Percentiles rank a stretch among this genome's conserved stretches.
These are phyloP conservation scores for Drosophila lini DNA, from an alignment of 1,140 invertebrate genomes.

Conservation along the genomic window DNA sequence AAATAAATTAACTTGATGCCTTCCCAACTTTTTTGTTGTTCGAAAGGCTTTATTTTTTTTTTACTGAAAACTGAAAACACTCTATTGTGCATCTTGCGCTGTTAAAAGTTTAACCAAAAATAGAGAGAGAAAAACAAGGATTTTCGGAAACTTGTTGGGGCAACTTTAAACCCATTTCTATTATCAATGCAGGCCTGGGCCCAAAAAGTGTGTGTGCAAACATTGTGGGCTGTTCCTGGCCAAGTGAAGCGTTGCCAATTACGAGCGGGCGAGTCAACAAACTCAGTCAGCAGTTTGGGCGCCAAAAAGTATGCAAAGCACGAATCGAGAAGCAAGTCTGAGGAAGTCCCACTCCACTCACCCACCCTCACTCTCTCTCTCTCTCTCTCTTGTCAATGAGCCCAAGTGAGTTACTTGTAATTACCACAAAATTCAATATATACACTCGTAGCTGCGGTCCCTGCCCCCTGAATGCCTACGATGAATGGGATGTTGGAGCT, in stretches of 20 bases:
- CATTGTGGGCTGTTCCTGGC: constrained; percentile 37
- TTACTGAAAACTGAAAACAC: neutral
- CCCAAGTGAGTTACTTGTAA: constrained; percentile 79
- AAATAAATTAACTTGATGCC: neutral
- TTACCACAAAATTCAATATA: constrained; percentile 81
- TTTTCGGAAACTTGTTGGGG: constrained; percentile 19
- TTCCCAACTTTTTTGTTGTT: neutral
- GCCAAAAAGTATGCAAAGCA: constrained; percentile 70
- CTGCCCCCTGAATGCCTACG: neutral
- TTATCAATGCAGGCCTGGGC: constrained; percentile 56
- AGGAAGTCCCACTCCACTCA: constrained; percentile 1
- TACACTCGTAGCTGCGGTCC: constrained; percentile 50
- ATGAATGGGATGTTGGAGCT: constrained; percentile 5
- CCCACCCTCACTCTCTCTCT: neutral
- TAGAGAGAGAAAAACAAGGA: neutral
- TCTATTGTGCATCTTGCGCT: constrained; percentile 7
- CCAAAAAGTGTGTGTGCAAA: constrained; percentile 45
- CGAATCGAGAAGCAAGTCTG: constrained; percentile 4
- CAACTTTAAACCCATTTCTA: constrained; percentile 57
- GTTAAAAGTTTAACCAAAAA: constrained; percentile 21
- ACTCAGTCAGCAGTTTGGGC: constrained; percentile 70
- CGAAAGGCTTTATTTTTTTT: neutral
- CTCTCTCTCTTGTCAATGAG: constrained; percentile 44
- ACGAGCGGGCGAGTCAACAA: constrained; percentile 69
- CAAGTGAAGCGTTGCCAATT: constrained; percentile 67